Conservation (phyloP, 2,888 invertebrate genomes). For the Synanthedon vespiformis region DNA sequence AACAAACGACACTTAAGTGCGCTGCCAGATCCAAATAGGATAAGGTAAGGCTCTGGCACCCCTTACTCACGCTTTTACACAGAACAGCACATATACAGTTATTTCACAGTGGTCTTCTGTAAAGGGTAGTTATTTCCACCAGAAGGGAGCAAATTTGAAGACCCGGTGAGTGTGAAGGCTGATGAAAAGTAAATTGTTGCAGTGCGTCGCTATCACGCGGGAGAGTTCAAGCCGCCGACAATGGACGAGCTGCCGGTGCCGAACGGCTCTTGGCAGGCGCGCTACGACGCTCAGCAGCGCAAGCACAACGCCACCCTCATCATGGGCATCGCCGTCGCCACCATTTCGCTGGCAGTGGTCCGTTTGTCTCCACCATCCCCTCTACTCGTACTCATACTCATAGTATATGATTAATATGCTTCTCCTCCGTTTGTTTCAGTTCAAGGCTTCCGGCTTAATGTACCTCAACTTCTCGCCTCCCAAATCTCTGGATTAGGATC, state of each 20-base stretch:
- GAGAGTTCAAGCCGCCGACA: constrained; percentile 54
- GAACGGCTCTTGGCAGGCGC: constrained; percentile 81
- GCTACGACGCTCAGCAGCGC: constrained; percentile 73
- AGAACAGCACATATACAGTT: too few relatives aligned
- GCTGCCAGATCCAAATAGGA: too few relatives aligned
- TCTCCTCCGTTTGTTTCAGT: constrained; percentile 61
- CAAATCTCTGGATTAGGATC: constrained; percentile 61
- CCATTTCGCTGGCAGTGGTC: constrained; percentile 60
- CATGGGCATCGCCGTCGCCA: constrained; percentile 66
- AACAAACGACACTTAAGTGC: too few relatives aligned
- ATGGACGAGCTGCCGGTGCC: constrained; percentile 86
- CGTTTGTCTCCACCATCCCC: constrained; percentile 13
- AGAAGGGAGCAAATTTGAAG: too few relatives aligned
- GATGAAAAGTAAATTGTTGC: constrained; percentile 1
- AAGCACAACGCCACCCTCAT: constrained; percentile 76
- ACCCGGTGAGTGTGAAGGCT: too few relatives aligned
- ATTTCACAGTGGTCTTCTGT: too few relatives aligned
- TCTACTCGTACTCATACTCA: too few relatives aligned
- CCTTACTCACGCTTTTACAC: too few relatives aligned
- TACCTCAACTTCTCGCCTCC: constrained; percentile 75
- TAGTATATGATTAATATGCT: too few relatives aligned
- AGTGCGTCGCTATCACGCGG: constrained; percentile 53
- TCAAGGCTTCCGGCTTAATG: constrained; percentile 72
- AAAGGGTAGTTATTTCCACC: too few relatives aligned
- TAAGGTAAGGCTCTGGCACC: too few relatives aligned